Evolutionary conservation across 2,113 vertebrate species (phyloP).

Genomic region (Orcinus orca): DNA sequence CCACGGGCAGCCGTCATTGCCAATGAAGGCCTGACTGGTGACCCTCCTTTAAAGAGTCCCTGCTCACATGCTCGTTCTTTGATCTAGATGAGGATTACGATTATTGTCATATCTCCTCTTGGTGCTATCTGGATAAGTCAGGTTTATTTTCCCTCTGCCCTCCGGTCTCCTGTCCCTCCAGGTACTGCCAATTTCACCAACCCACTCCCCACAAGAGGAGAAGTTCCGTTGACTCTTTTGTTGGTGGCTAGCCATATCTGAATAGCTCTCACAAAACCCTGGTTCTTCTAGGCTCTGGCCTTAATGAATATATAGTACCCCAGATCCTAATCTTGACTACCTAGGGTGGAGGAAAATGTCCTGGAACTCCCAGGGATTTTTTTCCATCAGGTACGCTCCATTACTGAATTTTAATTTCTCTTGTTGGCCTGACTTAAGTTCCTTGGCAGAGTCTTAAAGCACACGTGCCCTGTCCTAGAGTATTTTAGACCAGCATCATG

Average conservation of each 20-base stretch:
- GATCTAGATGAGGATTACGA: not conserved
- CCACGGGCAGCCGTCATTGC: not conserved
- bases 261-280: not conserved
- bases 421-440: not conserved
- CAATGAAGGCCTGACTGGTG: not conserved
- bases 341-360: not conserved
- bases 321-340: not conserved
- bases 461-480: not conserved
- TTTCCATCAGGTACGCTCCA: not conserved
- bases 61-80: not conserved
- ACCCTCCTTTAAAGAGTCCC: not conserved
- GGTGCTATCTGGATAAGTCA: not conserved
- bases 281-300: not conserved
- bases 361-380: not conserved
- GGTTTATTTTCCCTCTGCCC: not conserved
- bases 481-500: not conserved
- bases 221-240: not conserved
- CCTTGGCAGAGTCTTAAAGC: not conserved
- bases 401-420: not conserved
- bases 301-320: not conserved
- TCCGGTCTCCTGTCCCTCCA: not conserved
- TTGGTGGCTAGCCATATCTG: not conserved
- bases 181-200: not conserved
- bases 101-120: not conserved
- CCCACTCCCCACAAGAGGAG: not conserved